Evolutionary conservation across 2,888 invertebrate genomes (phyloP).

Genomic region (Agrilus mali): DNA sequence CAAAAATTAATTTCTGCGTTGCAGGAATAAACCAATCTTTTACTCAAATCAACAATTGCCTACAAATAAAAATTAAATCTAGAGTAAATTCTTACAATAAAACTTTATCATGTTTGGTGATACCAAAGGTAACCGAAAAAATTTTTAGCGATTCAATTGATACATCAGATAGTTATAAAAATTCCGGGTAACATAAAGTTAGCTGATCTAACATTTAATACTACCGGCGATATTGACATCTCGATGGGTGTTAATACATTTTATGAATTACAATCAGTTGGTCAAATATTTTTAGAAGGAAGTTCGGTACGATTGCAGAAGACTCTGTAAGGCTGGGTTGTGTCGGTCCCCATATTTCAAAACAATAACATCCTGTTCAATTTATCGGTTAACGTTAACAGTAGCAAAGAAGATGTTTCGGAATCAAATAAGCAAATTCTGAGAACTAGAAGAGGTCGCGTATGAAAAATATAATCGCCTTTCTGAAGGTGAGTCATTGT

Average conservation of each 20-base stretch:
- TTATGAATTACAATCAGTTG: neutral
- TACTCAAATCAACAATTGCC: neutral
- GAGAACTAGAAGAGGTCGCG: too few relatives aligned
- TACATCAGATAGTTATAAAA: neutral
- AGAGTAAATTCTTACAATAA: neutral
- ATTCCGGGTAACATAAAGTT: neutral
- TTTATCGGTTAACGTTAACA: too few relatives aligned
- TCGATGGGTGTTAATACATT: neutral
- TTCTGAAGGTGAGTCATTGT: too few relatives aligned
- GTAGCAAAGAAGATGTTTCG: too few relatives aligned
- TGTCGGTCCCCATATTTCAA: too few relatives aligned
- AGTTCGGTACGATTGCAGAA: too few relatives aligned
- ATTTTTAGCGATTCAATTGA: neutral
- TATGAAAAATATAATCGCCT: too few relatives aligned
- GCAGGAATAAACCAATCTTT: neutral
- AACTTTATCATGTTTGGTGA: neutral
- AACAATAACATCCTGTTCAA: too few relatives aligned
- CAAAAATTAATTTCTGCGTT: too few relatives aligned
- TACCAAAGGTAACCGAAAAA: slow-evolving; percentile 1
- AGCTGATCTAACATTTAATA: slow-evolving; percentile 1
- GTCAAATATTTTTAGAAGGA: too few relatives aligned
- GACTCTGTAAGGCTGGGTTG: too few relatives aligned
- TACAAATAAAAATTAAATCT: neutral
- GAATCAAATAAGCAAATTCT: too few relatives aligned
- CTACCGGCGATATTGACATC: neutral